These are phyloP conservation scores for Metallyticus violacea DNA, from an alignment of 2,888 invertebrate species.

Conservation along the genomic window DNA sequence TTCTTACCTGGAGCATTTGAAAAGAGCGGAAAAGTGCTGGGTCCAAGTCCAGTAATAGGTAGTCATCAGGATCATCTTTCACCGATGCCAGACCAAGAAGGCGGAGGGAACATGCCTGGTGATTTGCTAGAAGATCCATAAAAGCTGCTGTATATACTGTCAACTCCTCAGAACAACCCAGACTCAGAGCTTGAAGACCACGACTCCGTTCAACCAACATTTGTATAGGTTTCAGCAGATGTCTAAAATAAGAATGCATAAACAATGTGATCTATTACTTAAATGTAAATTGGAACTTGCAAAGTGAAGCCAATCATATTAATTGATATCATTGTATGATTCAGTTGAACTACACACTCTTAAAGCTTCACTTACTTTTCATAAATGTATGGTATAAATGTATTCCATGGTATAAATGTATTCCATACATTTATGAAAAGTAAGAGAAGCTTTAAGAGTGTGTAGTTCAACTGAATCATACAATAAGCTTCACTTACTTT, in stretches of 20 bases:
- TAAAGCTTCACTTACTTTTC: too few relatives aligned
- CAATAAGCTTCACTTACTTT: too few relatives aligned
- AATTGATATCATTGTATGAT: too few relatives aligned
- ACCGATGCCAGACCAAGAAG: constrained; percentile 68
- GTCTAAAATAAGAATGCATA: constrained; percentile 33
- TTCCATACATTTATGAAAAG: too few relatives aligned
- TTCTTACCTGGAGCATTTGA: constrained; percentile 52
- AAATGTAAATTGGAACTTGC: too few relatives aligned
- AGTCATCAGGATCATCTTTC: constrained; percentile 68
- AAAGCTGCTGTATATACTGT: constrained; percentile 48
- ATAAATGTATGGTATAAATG: too few relatives aligned
- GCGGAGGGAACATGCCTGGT: constrained; percentile 56
- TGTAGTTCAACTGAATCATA: too few relatives aligned
- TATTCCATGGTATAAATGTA: too few relatives aligned
- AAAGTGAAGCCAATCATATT: too few relatives aligned
- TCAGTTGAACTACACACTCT: too few relatives aligned
- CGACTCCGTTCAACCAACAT: constrained; percentile 49
- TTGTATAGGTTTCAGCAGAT: constrained; percentile 44
- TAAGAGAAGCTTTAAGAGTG: too few relatives aligned
- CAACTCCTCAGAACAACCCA: constrained; percentile 56
- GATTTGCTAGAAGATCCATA: constrained; percentile 46
- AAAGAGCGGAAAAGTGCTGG: constrained; percentile 58
- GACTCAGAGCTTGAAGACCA: constrained; percentile 49
- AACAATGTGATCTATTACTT: background rate
- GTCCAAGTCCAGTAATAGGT: constrained; percentile 57